These are phyloP conservation scores for Sciurus vulgaris DNA, from an alignment of 2,797 vertebrate genomes.

Conservation along the genomic window DNA sequence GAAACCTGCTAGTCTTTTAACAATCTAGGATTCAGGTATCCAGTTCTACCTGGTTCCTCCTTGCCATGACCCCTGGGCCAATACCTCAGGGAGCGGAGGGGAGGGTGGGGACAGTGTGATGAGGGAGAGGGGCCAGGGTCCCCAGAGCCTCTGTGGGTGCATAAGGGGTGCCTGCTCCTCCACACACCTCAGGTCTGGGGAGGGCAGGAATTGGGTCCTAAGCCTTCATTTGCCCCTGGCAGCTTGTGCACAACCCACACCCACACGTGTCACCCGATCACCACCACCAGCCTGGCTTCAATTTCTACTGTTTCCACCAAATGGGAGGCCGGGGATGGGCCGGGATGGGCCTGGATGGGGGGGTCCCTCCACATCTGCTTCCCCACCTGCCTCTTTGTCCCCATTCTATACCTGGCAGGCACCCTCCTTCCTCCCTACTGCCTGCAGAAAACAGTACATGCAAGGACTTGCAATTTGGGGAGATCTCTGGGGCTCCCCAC, in stretches of 20 bases:
- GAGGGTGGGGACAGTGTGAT: not conserved
- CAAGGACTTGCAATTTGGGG: conserved; percentile 85
- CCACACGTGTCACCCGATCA: conserved; percentile 76
- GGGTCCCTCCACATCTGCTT: not conserved
- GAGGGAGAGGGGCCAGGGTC: not conserved
- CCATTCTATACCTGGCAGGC: conserved; percentile 38
- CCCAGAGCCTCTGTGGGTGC: not conserved
- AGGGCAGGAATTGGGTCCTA: not conserved
- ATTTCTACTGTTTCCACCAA: conserved; percentile 79
- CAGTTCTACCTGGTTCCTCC: not conserved
- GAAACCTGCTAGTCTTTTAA: not conserved
- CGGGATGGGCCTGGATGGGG: not conserved
- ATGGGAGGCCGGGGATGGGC: conserved; percentile 55
- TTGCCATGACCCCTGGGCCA: not conserved
- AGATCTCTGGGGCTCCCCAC: conserved; percentile 70
- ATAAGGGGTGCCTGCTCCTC: not conserved
- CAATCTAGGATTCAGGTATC: not conserved
- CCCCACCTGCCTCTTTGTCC: conserved; percentile 21
- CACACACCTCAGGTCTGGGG: not conserved
- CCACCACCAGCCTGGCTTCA: conserved; percentile 39
- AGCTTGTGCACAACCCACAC: not conserved
- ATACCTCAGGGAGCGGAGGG: not conserved
- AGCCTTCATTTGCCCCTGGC: conserved; percentile 69
- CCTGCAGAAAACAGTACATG: conserved; percentile 66
- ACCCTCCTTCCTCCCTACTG: conserved; percentile 70